Evolutionary conservation across 2,113 vertebrate genomes (phyloP).

Genomic region (Pholis gunnellus): DNA sequence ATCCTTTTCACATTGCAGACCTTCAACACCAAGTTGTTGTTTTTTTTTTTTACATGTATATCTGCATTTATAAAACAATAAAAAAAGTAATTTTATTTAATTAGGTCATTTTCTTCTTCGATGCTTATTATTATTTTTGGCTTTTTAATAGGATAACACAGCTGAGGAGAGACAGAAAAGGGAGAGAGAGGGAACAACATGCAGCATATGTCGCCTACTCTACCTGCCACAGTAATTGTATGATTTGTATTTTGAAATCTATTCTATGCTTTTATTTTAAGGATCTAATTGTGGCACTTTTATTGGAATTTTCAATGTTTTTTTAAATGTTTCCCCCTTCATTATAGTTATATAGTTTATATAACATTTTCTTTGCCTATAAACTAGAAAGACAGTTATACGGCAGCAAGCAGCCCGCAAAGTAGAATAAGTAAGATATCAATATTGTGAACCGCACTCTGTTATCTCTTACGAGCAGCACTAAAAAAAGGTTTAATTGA

Average conservation of each 20-base stretch:
- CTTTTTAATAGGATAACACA: neutral
- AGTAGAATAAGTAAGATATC: neutral
- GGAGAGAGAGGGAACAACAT: neutral
- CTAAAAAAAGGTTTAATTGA: neutral
- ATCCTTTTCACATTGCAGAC: neutral
- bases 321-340: neutral
- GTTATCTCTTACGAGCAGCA: neutral
- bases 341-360: neutral
- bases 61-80: neutral
- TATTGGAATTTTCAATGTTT: neutral
- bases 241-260: neutral
- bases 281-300: neutral
- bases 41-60: neutral
- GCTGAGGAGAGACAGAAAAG: neutral
- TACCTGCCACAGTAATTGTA: neutral
- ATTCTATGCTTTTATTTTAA: neutral
- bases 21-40: neutral
- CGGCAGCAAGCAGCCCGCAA: neutral
- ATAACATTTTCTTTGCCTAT: neutral
- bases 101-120: neutral
- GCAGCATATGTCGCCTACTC: neutral
- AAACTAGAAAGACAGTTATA: neutral
- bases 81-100: neutral
- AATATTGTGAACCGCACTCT: neutral
- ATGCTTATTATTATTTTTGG: neutral